Evolutionary conservation across 2,888 invertebrate genomes (phyloP).

Genomic region (Pyrocoelia pectoralis): DNA sequence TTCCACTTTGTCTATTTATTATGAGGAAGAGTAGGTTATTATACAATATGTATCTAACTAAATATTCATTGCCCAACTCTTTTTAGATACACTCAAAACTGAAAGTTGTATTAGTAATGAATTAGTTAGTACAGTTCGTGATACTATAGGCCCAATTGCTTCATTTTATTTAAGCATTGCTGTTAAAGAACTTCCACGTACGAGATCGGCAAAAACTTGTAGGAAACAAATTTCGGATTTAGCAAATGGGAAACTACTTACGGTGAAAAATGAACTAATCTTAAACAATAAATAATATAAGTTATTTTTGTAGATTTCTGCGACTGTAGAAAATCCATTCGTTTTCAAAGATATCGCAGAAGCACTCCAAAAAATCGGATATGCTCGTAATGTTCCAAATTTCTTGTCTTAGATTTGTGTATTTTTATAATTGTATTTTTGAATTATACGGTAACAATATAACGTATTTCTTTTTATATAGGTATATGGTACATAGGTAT

Average conservation of each 20-base stretch:
- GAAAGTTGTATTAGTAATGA: slow-evolving; percentile 65
- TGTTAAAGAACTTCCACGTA: slow-evolving; percentile 84
- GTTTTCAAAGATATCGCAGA: slow-evolving; percentile 82
- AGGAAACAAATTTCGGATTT: slow-evolving; percentile 86
- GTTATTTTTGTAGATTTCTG: slow-evolving; percentile 67
- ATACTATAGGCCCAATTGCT: slow-evolving; percentile 86
- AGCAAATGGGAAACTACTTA: slow-evolving; percentile 80
- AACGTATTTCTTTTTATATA: too few species aligned
- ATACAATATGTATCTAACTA: neutral
- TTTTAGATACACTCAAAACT: slow-evolving; percentile 61
- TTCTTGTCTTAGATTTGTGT: too few species aligned
- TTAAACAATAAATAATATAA: too few species aligned
- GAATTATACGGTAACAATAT: too few species aligned
- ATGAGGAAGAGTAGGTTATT: slow-evolving; percentile 66
- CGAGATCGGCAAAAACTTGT: slow-evolving; percentile 82
- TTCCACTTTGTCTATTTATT: slow-evolving; percentile 88
- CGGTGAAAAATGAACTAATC: too few species aligned
- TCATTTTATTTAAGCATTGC: slow-evolving; percentile 82
- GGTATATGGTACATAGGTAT: too few species aligned
- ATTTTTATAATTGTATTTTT: too few species aligned
- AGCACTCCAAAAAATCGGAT: slow-evolving; percentile 79
- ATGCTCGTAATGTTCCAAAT: slow-evolving; percentile 76
- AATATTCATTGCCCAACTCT: slow-evolving; percentile 25
- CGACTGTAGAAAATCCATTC: slow-evolving; percentile 86
- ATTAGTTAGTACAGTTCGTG: slow-evolving; percentile 67